Conservation (phyloP, 2,797 vertebrate genomes). For the Sebastes minor region DNA sequence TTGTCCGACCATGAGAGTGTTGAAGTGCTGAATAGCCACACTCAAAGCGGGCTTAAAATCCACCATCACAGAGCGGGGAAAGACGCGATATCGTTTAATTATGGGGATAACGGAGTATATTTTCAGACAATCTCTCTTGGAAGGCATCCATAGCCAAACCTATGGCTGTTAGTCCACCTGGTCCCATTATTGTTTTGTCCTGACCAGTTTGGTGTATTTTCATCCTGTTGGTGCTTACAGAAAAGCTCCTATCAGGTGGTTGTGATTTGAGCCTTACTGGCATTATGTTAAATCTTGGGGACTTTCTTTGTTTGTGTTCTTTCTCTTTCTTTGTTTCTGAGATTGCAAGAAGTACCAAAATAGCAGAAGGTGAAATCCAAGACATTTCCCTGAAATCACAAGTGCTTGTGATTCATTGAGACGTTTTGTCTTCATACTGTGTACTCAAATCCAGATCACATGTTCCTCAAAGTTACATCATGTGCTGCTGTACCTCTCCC, state of each 20-base stretch:
- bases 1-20: not conserved
- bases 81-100: not conserved
- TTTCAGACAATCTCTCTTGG: not conserved
- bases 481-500: not conserved
- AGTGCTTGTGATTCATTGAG: not conserved
- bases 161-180: not conserved
- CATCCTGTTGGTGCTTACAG: not conserved
- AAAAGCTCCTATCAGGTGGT: not conserved
- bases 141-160: not conserved
- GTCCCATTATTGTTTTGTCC: not conserved
- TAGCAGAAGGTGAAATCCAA: not conserved
- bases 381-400: slow-evolving; percentile 9
- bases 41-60: not conserved
- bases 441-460: not conserved
- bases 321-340: not conserved
- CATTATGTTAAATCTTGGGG: not conserved
- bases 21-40: not conserved
- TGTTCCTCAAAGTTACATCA: not conserved
- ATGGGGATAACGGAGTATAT: not conserved
- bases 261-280: not conserved
- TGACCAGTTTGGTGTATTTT: not conserved
- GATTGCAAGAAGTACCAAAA: not conserved
- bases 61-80: not conserved
- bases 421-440: not conserved
- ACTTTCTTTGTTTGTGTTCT: slow-evolving; percentile 21